Evolutionary conservation across 2,797 vertebrate genomes (phyloP), one percentile per base, ranked within the genome.

Genomic region (Psittacula echo): DNA sequence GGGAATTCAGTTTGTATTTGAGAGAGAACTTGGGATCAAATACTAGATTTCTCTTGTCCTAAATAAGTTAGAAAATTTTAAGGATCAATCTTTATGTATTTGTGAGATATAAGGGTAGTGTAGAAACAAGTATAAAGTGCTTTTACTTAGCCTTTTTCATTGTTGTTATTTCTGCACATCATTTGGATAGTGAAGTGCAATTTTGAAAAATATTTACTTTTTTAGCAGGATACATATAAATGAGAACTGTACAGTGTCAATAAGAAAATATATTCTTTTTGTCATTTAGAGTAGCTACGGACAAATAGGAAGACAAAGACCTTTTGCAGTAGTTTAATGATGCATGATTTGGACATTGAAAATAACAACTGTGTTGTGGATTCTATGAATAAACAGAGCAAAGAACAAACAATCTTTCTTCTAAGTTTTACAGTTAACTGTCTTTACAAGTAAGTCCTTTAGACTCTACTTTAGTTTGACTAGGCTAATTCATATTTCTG

Each of bases 21-120:
- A 58, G 66, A 48, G 21, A n/a, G n/a, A 65, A 32, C 5, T 61
- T 0, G 0, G 3, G 13, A 32, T 39, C 54, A 82, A 42, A 37
- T 21, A 51, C 3, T 45, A 26, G 29, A 5, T 47, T 85, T 85
- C 20, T 77, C 19, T 61, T 91, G 30, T 54, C 18, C 19, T 67
- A 74, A 91, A 44, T 6, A 4, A 48, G 13, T 61, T 64, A 41
- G 24, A 77, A 82, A 44, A 30, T 74, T 71, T 19, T 8, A 3
- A 79, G 60, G 56, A 51, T 48, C 17, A 3, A 4, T 67, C 18
- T 77, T 90, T 29, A 44, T 0, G 0, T 21, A 47, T 66, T 58
- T 56, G 5, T 73, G 37, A 85, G 26, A 53, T 15, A 9, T 19
- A 79, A 78, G 10, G 6, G 23, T 70, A 39, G 19, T 1, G 58